Evolutionary conservation across 1,140 invertebrate genomes (phyloP).

Genomic region (Cryptotermes secundus): DNA sequence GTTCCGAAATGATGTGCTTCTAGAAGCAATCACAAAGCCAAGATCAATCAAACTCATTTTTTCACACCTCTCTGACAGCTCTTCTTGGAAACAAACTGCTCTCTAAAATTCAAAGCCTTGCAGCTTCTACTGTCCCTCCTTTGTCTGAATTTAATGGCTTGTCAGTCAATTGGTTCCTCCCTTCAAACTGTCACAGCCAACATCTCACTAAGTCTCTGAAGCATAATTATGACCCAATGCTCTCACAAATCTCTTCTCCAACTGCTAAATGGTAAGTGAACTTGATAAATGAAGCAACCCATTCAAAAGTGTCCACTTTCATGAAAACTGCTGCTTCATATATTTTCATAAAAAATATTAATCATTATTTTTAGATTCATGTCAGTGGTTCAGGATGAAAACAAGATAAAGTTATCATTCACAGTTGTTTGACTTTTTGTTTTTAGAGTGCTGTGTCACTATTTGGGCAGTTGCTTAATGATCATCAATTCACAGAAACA

Average conservation of each 20-base stretch:
- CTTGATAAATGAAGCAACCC: background rate
- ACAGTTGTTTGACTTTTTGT: background rate
- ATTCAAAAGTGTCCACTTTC: background rate
- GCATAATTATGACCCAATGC: background rate
- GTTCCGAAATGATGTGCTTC: background rate
- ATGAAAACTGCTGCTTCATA: background rate
- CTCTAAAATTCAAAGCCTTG: background rate
- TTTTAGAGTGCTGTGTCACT: conserved; percentile 1
- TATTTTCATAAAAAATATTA: background rate
- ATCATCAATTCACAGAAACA: background rate
- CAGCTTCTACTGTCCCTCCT: background rate
- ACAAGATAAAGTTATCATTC: background rate
- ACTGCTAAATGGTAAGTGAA: background rate
- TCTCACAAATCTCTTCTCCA: background rate
- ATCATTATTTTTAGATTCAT: background rate
- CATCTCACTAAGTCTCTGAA: background rate
- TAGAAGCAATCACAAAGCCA: background rate
- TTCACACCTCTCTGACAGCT: background rate
- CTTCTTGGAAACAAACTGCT: background rate
- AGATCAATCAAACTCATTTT: background rate
- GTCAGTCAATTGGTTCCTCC: background rate
- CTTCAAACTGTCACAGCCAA: background rate
- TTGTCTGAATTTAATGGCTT: background rate
- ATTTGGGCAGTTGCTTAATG: background rate
- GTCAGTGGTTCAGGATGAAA: background rate